Base-by-base conservation (phyloP, 2,888 invertebrate genomes). In the Drosophila niveifrons region DNA sequence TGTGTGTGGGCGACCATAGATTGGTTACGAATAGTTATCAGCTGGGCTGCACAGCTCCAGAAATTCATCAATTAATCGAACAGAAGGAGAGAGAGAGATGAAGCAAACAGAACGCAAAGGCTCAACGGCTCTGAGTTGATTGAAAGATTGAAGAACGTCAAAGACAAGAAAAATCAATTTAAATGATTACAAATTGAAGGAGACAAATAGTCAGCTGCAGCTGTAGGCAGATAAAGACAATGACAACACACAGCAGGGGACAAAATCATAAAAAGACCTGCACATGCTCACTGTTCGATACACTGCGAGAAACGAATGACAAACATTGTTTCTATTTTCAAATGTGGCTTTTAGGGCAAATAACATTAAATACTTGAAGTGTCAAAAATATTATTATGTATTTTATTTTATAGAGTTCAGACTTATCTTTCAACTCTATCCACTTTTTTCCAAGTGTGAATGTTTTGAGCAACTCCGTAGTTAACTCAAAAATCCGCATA, bases 81-180 rank as follows among this genome's bases (percentile, higher is more conserved):
- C 29, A 23, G 23, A 23, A 23, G 17, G 36, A 53, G 31, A 51
- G 47, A 18, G 36, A 53, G 31, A 51, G 47, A 23, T 8, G 28
- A 41, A 23, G 47, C 46, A 34, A 11, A 18, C 41, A 29, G 41
- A 23, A 53, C n/a, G 18, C n/a, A 39, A 39, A 11, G 67, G 36
- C 62, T 66, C 50, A 72, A 59, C 50, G 62, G 34, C 47, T 47
- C 51, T 18, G 52, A 72, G 66, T 65, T 75, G 75, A 82, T 68
- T 73, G 84, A 51, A 65, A 72, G 73, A 72, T 69, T 75, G 81
- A 70, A 55, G 55, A 72, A 72, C 61, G 57, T 70, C 70, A 71
- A 58, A 77, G 62, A 77, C 89, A 85, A 84, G 84, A 82, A 85
- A 85, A 85, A 88, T 85, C 85, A 85, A 85, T 85, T 88, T 87